Base-by-base conservation (phyloP, 2,888 invertebrate genomes). In the Blastobasis adustella region DNA sequence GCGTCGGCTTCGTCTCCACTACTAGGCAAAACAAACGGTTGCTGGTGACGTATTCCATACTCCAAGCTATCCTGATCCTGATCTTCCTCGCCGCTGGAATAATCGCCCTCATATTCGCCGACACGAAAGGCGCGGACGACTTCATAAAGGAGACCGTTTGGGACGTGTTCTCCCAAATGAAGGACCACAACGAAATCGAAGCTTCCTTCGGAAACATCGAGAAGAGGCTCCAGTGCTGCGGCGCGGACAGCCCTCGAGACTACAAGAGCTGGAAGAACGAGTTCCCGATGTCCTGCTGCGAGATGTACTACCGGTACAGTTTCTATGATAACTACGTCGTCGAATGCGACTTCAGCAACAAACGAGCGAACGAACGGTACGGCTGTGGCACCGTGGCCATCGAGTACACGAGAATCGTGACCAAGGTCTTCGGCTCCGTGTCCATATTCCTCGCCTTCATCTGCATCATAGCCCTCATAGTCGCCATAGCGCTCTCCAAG, bases 241-340 rank as follows among this genome's bases (percentile, higher is more conserved):
- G 87, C 0, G 82, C 86, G 0, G 77, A 76, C 1, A 71, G 78
- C 1, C 86, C 87, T 0, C 66, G 87, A 6, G 86, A 88, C 51
- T 88, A 88, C 67, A 80, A 77, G 56, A 79, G 73, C 51, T 76
- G 79, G 80, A 80, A 78, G 58, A 51, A 60, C 0, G 79, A 79
- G 37, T 85, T 88, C 66, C 87, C 87, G 0, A 57, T 66, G 43
- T 85, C 87, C 0, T 88, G 87, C 66, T 88, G 87, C 56, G 86
- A 87, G 40, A 76, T 74, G 0, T 82, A 79, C 60, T 82, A 79
- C 64, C 23, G 23, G 23, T 82, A 80, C 55, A 79, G 79, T 0
- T 83, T 79, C 69, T 63, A 81, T 37, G 81, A 82, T 6, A 59
- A 69, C 0, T 81, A 79, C 53, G 59, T 69, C 2, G 76, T 82